These are phyloP conservation scores for Brachypodius melanocephalos DNA, from an alignment of 2,113 vertebrate species.

Conservation along the genomic window DNA sequence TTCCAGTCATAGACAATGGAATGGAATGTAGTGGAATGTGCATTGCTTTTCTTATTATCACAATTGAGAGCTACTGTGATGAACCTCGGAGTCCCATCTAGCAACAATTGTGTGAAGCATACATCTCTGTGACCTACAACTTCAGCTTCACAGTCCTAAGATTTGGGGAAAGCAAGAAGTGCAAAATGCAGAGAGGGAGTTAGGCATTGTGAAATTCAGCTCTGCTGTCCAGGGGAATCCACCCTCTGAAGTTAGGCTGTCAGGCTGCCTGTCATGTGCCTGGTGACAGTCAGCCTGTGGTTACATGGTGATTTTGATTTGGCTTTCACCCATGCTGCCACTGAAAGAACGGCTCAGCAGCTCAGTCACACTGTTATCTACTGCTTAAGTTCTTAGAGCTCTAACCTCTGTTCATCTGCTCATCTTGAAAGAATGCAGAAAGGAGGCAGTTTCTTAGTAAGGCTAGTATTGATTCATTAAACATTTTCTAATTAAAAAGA, in stretches of 20 bases:
- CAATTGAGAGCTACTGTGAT: neutral
- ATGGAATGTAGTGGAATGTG: neutral
- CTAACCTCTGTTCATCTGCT: neutral
- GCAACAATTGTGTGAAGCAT: rapidly evolving
- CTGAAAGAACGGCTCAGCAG: neutral
- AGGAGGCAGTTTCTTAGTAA: neutral
- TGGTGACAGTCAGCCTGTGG: neutral
- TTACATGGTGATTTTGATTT: neutral
- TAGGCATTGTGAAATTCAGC: neutral
- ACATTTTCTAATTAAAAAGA: neutral
- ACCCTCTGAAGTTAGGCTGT: neutral
- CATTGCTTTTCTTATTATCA: neutral
- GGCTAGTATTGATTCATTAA: neutral
- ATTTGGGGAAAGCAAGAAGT: neutral
- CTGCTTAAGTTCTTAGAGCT: neutral
- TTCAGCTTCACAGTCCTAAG: neutral
- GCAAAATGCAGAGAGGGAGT: neutral
- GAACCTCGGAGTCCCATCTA: neutral
- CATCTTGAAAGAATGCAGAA: neutral
- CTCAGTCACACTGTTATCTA: neutral
- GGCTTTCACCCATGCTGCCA: neutral
- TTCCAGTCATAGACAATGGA: neutral
- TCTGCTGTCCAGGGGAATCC: neutral
- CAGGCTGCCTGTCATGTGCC: neutral
- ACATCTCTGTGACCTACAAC: neutral